phyloP scores from a whole-genome alignment of 2,797 vertebrate species.

The Neosilurus mollespiculum region DNA sequence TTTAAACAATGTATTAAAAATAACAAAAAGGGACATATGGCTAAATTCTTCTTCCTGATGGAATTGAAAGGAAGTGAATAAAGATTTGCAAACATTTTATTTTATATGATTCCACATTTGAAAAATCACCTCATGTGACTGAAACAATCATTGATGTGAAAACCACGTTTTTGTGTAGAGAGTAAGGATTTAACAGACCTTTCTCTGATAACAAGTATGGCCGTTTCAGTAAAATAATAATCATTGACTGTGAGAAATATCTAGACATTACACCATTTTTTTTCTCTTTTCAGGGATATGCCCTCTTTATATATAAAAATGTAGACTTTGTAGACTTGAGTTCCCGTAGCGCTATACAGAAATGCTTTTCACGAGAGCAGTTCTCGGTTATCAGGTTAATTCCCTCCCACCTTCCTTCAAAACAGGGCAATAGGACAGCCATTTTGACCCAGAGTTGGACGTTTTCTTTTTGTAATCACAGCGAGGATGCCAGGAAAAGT shows the following conservation, averaged over 20 bases:
- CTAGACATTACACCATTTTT: constrained; percentile 76
- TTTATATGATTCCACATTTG: constrained; percentile 59
- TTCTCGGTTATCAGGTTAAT: constrained; percentile 40
- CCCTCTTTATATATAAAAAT: constrained; percentile 66
- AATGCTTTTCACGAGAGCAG: constrained; percentile 55
- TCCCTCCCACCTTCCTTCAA: constrained; percentile 33
- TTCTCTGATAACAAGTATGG: constrained; percentile 65
- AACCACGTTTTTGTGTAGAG: constrained; percentile 37
- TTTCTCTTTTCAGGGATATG: constrained; percentile 72
- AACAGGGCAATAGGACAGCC: constrained; percentile 54
- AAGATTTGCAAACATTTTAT: constrained; percentile 43
- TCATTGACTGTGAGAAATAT: constrained; percentile 77
- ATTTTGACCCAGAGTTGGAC: constrained; percentile 55
- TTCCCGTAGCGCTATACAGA: constrained; percentile 76
- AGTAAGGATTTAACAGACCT: constrained; percentile 45
- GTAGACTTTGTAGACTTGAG: constrained; percentile 58
- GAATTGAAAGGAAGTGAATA: constrained; percentile 71
- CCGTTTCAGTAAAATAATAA: constrained; percentile 73
- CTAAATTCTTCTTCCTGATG: constrained; percentile 64
- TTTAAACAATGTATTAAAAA: constrained; percentile 58
- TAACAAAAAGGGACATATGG: constrained; percentile 67
- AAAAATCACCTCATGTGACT: constrained; percentile 51
- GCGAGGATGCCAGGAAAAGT: constrained; percentile 54
- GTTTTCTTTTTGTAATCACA: constrained; percentile 45
- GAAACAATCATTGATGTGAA: constrained; percentile 44